Evolutionary conservation across 2,113 vertebrate genomes (phyloP).

Genomic region (Corythaixoides concolor): DNA sequence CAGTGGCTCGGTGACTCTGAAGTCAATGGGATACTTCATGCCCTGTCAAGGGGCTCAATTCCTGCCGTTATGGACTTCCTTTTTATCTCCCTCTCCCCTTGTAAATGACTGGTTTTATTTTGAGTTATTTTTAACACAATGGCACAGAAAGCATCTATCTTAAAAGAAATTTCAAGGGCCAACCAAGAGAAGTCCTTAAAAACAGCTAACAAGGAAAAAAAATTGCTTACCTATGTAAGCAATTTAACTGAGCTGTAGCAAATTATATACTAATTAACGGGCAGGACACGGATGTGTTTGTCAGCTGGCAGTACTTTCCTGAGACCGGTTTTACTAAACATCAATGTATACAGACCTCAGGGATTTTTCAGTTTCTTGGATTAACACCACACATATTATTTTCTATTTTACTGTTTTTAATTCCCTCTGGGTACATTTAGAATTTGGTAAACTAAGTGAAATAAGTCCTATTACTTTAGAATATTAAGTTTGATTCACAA

Average conservation of each 20-base stretch:
- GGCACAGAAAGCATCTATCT: not conserved
- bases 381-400: not conserved
- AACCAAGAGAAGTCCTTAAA: not conserved
- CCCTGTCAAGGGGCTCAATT: not conserved
- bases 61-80: not conserved
- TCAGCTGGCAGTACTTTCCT: not conserved
- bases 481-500: not conserved
- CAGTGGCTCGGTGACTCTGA: not conserved
- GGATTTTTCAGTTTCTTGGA: conserved; percentile 13
- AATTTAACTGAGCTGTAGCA: not conserved
- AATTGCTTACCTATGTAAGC: not conserved
- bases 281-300: not conserved
- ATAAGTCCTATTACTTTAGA: not conserved
- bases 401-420: not conserved
- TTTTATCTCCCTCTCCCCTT: not conserved
- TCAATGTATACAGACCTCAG: not conserved
- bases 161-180: not conserved
- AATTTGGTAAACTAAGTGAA: conserved; percentile 4
- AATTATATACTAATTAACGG: not conserved
- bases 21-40: not conserved
- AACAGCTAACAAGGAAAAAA: not conserved
- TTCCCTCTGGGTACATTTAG: not conserved
- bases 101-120: not conserved
- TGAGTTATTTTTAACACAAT: not conserved
- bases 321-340: not conserved